Percentiles rank a stretch among this genome's conserved stretches.
phyloP scores from a whole-genome alignment of 2,888 invertebrate genomes.

The Cryptocephalus moraei region DNA sequence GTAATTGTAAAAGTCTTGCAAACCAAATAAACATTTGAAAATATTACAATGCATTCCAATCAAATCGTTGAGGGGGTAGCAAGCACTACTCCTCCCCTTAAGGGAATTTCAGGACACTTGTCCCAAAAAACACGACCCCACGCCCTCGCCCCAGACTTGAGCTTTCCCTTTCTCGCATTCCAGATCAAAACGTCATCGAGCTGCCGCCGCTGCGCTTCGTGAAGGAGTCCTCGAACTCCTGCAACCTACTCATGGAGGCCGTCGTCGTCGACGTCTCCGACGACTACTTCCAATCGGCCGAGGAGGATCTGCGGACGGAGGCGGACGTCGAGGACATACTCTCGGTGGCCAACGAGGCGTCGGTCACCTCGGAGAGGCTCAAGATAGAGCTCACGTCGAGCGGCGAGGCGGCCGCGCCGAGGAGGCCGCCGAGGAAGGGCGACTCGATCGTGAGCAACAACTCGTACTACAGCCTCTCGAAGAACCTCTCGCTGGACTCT shows the following conservation, averaged over 20 bases:
- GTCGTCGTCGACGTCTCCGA: conserved; percentile 83
- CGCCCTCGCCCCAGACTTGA: too few relatives aligned
- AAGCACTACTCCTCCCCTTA: too few relatives aligned
- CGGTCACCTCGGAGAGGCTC: conserved; percentile 45
- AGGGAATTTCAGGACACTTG: too few relatives aligned
- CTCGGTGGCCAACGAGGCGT: conserved; percentile 66
- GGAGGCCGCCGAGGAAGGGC: conserved; percentile 53
- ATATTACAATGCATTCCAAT: too few relatives aligned
- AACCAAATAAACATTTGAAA: too few relatives aligned
- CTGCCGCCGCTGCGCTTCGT: conserved; percentile 79
- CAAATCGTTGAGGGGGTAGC: too few relatives aligned
- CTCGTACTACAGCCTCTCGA: conserved; percentile 50
- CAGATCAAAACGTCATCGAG: conserved; percentile 75
- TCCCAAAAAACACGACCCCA: too few relatives aligned
- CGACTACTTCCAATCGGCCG: conserved; percentile 70
- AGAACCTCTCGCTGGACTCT: conserved; percentile 50
- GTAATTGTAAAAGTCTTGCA: too few relatives aligned
- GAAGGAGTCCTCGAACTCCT: conserved; percentile 81
- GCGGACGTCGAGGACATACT: conserved; percentile 74
- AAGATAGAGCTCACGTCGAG: conserved; percentile 40
- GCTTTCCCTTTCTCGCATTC: conserved; percentile 8
- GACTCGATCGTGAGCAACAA: conserved; percentile 46
- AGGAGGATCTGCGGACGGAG: conserved; percentile 77
- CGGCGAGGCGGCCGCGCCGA: conserved; percentile 49
- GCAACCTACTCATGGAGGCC: conserved; percentile 82